Conservation (phyloP, 2,113 vertebrate genomes). For the Triplophysa dalaica region DNA sequence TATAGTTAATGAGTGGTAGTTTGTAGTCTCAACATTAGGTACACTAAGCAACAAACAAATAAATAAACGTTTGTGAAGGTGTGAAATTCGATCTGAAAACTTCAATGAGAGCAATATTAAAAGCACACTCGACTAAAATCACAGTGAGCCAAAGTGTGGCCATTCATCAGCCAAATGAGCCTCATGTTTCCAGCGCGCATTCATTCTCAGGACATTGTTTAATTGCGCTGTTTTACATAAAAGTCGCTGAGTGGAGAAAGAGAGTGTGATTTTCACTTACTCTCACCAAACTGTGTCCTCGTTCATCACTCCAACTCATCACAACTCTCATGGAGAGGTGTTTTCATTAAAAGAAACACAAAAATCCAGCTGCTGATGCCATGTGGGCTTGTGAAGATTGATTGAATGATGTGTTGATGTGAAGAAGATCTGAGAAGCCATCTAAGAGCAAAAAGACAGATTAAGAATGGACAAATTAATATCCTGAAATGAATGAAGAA, state of each 20-base stretch:
- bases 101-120: slow-evolving; percentile 18
- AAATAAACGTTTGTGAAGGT: neutral
- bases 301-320: slow-evolving; percentile 52
- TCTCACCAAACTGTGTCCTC: slow-evolving; percentile 52
- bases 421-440: neutral
- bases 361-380: slow-evolving; percentile 32
- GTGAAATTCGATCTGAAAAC: neutral
- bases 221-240: slow-evolving; percentile 67
- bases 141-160: slow-evolving; percentile 2
- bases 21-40: neutral
- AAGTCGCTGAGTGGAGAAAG: slow-evolving; percentile 68
- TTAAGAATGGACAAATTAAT: slow-evolving; percentile 4
- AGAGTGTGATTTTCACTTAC: slow-evolving; percentile 61
- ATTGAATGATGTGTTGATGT: slow-evolving; percentile 24
- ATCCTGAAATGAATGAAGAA: slow-evolving; percentile 17
- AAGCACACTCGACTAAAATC: slow-evolving; percentile 33
- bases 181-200: slow-evolving; percentile 59
- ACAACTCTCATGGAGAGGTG: slow-evolving; percentile 28
- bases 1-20: neutral
- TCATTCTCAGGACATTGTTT: slow-evolving; percentile 65
- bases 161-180: slow-evolving; percentile 67
- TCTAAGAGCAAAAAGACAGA: slow-evolving; percentile 5
- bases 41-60: neutral
- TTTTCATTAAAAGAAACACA: slow-evolving; percentile 24
- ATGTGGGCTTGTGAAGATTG: slow-evolving; percentile 20